These are phyloP conservation scores for Periophthalmus magnuspinnatus DNA, from an alignment of 2,797 vertebrate genomes.

Conservation along the genomic window DNA sequence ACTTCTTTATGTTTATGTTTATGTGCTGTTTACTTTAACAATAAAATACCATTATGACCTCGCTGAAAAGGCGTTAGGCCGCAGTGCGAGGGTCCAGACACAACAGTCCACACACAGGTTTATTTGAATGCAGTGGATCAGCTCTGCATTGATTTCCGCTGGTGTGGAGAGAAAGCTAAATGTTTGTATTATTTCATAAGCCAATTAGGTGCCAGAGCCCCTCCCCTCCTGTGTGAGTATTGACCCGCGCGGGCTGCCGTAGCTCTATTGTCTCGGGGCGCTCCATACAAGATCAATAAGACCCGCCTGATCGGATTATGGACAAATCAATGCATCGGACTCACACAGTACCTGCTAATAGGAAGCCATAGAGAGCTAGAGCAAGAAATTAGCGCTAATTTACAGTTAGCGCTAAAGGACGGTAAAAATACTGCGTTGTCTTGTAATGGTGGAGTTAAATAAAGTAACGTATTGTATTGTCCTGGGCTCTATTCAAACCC, in stretches of 20 bases:
- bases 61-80: background rate
- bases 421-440: background rate
- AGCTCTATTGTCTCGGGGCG: conserved; percentile 74
- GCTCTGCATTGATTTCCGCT: conserved; percentile 88
- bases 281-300: conserved; percentile 93
- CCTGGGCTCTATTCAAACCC: no score
- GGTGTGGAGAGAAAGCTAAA: conserved; percentile 87
- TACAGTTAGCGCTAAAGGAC: background rate
- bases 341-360: conserved; percentile 82
- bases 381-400: conserved; percentile 4
- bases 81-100: background rate
- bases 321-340: conserved; percentile 93
- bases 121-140: conserved; percentile 85
- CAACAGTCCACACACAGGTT: conserved; percentile 26
- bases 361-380: conserved; percentile 68
- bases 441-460: no score
- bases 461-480: no score
- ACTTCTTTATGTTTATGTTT: no score
- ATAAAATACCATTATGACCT: background rate
- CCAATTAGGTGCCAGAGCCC: conserved; percentile 94
- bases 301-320: conserved; percentile 94
- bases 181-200: conserved; percentile 96
- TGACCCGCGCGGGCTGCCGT: conserved; percentile 74
- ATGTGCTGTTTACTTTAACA: no score
- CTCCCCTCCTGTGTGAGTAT: conserved; percentile 85